Percentiles rank a stretch among this genome's conserved stretches.
These are phyloP conservation scores for Thalassarche chlororhynchos DNA, from an alignment of 2,113 vertebrate species.

Conservation along the genomic window DNA sequence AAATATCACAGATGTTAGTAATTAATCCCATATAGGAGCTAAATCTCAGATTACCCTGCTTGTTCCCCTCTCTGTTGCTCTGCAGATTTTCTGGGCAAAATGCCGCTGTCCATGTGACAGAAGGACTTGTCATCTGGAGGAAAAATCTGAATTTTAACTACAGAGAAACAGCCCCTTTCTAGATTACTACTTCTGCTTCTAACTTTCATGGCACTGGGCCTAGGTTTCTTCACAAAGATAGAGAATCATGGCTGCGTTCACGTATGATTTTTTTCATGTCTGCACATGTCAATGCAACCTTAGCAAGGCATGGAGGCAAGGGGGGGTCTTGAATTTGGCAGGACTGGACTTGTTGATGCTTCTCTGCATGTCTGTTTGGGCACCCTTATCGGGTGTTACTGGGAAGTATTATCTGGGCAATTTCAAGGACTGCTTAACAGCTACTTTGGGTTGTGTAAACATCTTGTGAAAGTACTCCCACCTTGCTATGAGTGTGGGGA, in stretches of 20 bases:
- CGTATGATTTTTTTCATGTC: accelerated
- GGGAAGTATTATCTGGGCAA: not conserved
- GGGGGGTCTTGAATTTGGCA: not conserved
- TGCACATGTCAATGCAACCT: not conserved
- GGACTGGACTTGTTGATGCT: not conserved
- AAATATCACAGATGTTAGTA: not conserved
- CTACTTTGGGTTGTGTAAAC: not conserved
- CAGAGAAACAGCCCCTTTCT: not conserved
- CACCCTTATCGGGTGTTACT: not conserved
- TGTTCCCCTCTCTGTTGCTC: not conserved
- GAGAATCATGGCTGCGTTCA: not conserved
- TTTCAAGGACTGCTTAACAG: not conserved
- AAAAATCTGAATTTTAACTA: not conserved
- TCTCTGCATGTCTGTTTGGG: not conserved
- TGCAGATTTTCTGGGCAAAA: not conserved
- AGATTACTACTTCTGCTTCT: not conserved
- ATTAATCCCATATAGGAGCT: not conserved
- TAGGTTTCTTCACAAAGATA: not conserved
- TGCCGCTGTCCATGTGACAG: accelerated
- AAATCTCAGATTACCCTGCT: not conserved
- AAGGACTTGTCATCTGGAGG: not conserved
- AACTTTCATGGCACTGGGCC: not conserved
- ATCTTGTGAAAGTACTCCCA: not conserved
- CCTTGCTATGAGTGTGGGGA: accelerated
- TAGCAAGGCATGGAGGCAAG: not conserved